phyloP scores from a whole-genome alignment of 1,140 invertebrate species.

The Apis florea region DNA sequence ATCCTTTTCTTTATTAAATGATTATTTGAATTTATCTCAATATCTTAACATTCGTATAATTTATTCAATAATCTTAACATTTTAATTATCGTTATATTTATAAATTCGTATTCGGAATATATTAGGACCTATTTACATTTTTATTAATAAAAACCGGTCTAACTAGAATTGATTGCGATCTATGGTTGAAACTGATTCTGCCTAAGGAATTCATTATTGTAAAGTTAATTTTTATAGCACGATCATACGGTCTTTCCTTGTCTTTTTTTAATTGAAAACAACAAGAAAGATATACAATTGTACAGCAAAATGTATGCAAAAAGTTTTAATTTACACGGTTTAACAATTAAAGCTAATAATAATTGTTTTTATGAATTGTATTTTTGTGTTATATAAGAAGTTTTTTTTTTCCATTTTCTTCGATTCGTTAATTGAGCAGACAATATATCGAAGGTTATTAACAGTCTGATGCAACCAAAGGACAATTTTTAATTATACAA shows the following conservation, averaged over 20 bases:
- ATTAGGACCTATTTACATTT: background rate
- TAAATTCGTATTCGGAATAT: background rate
- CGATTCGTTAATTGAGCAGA: background rate
- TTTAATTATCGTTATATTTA: background rate
- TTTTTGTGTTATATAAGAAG: background rate
- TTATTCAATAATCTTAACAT: background rate
- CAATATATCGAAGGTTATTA: background rate
- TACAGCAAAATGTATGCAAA: too few relatives aligned
- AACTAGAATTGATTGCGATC: background rate
- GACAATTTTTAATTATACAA: background rate
- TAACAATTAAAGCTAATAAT: background rate
- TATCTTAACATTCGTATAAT: background rate
- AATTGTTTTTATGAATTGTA: background rate
- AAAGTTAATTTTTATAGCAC: too few relatives aligned
- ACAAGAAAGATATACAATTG: too few relatives aligned
- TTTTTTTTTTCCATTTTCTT: background rate
- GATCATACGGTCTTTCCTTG: too few relatives aligned
- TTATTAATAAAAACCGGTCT: background rate
- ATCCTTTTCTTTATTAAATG: too few relatives aligned
- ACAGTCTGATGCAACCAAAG: background rate
- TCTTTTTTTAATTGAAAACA: too few relatives aligned
- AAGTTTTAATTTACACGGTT: background rate
- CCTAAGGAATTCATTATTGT: too few relatives aligned
- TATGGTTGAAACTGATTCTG: too few relatives aligned
- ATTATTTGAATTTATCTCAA: background rate